Base-by-base conservation (phyloP, 2,113 vertebrate genomes). In the Coregonus clupeaformis region DNA sequence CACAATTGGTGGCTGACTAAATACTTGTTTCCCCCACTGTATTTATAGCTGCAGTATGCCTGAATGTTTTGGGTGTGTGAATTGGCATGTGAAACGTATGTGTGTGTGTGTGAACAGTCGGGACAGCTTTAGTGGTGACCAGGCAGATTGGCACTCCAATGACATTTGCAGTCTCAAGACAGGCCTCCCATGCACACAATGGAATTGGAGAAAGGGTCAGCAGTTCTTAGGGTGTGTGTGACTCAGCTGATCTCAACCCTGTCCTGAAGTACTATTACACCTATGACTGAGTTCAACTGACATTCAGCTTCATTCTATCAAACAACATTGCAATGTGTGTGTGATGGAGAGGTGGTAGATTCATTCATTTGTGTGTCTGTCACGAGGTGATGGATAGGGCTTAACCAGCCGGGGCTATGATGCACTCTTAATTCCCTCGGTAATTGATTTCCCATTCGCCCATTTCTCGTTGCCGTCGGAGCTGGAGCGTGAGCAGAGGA, bases 381-480 rank as follows among this genome's bases (percentile, higher is more conserved):
- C 47, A 18, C 24, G 69, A 4, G 16, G 47, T 45, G 75, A 63
- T 12, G 75, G 36, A 29, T 20, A 68, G 42, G 45, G 49, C 14
- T 18, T 18, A 52, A 18, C 16, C 14, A 60, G n/a, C 57, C 49
- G 27, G 62, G 18, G 68, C 73, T 52, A 68, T 68, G 67, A 67
- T 52, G 69, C 71, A 68, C 71, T 75, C 72, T 80, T 77, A 77
- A 80, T 88, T 86, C 66, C 75, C 69, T 47, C 20, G 14, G 69
- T 84, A 89, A 89, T 87, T 84, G 85, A 86, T 88, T 85, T 78
- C 65, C 76, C 74, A 68, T 79, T 78, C 70, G 55, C 76, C 72
- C 3, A 69, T 77, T 79, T 69, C 79, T 77, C 68, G 6, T 69
- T 49, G 66, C 71, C 77, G 68, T 75, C 74, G 75, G 32, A 69